Base-by-base conservation (phyloP, 1,140 invertebrate species). In the Cherax destructor region DNA sequence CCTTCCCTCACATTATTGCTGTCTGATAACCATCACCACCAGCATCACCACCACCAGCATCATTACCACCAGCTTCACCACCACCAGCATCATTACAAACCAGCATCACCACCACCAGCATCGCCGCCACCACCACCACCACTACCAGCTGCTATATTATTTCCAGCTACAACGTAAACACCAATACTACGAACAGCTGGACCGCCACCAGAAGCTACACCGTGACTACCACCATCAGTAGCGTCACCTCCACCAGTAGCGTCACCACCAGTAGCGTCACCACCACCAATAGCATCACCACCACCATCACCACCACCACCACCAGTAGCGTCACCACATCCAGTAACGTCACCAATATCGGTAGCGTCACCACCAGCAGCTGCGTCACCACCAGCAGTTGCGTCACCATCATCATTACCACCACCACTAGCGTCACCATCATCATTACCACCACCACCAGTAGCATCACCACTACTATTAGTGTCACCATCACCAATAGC, bases 21-120 rank as follows among this genome's bases (percentile, higher is more conserved):
- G 65, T 50, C 65, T 85, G 83, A 85, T 85, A 85, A 85, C 83
- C 83, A 72, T 13, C 65, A 74, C 24, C 61, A 74, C 69, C 69
- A 74, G 3, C 18, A 74, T 6, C n/a, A 21, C 18, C n/a, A 74
- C n/a, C 69, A 74, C 0, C 18, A 69, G 0, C 65, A 69, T 0
- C 18, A 69, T 16, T 3, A 69, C 13, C 21, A 69, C 0, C n/a
- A 74, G 0, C 5, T 4, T n/a, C 69, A 74, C 7, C 18, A 74
- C 21, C n/a, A 74, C 2, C 69, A 69, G 0, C 65, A 69, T 0
- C 18, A 69, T 16, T 3, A 69, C 13, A 1, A 69, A 74, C 21
- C n/a, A 74, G 0, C 69, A 74, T 2, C 11, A 65, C 61, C 18
- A 65, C 61, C 3, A 65, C 61, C 18, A 65, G 4, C 61, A 65